These are phyloP conservation scores for Coturnix japonica DNA, from an alignment of 2,113 vertebrate genomes.

Conservation along the genomic window DNA sequence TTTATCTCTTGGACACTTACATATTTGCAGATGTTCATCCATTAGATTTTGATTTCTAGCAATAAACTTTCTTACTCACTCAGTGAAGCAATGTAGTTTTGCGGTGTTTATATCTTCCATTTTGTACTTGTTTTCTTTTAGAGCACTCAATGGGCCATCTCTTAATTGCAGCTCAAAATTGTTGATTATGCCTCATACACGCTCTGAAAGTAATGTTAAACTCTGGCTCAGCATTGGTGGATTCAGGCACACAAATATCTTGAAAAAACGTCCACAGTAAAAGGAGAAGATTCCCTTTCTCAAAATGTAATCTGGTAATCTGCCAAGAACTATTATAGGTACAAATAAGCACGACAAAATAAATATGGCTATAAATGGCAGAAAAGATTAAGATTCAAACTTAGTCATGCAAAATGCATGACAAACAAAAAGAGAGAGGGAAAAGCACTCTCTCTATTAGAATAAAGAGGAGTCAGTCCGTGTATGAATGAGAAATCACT, in stretches of 20 bases:
- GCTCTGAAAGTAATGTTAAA: neutral
- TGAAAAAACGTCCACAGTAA: neutral
- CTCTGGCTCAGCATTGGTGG: neutral
- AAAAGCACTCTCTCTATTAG: neutral
- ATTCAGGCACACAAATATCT: neutral
- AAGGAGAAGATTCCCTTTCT: neutral
- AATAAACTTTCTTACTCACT: neutral
- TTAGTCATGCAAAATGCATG: neutral
- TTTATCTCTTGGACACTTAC: neutral
- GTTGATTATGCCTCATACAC: neutral
- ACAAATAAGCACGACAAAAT: neutral
- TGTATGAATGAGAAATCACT: neutral
- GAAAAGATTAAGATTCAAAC: neutral
- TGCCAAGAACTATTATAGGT: neutral
- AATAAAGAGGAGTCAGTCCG: neutral
- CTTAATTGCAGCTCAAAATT: neutral
- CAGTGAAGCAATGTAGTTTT: neutral
- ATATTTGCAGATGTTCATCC: neutral
- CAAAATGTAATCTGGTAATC: neutral
- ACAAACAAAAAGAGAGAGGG: neutral
- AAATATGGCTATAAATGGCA: neutral
- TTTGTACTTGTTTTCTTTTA: slow-evolving; percentile 1
- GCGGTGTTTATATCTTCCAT: neutral
- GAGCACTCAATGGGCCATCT: neutral
- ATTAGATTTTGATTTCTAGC: neutral